Evolutionary conservation across 2,888 invertebrate genomes (phyloP), one percentile per base, ranked within the genome.

Genomic region (Lissocephala sabroskyi): DNA sequence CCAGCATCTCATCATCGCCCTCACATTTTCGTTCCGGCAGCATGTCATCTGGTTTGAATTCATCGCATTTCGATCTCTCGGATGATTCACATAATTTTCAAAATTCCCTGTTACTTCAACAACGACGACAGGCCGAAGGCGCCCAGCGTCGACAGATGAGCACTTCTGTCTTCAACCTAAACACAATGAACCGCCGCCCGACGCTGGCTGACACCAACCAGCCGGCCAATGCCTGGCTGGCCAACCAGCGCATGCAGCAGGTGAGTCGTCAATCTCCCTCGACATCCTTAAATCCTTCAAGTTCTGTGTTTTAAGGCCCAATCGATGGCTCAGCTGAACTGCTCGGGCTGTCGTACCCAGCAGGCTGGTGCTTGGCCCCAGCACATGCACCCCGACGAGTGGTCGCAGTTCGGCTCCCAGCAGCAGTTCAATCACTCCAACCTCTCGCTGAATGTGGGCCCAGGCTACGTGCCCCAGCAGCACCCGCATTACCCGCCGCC

Each of bases 291-390:
- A n/a, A n/a, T n/a, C n/a, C n/a, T n/a, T n/a, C n/a, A n/a, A 43
- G 23, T 28, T 45, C 28, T 29, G 30, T 17, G 35, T 28, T 14
- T 19, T n/a, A 47, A 91, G 91, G 89, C 91, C 0, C 91, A 91
- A 67, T 91, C 91, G 0, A 87, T 91, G 87, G 90, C 91, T 0
- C 91, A 91, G 42, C 76, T 92, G 5, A 89, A 88, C 71, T 89
- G 88, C 59, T 87, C 87, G 19, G 86, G 86, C 39, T 89, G 89
- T 58, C 86, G 84, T 62, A 79, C 79, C 18, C 76, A 65, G 44
- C 77, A 75, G 44, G 74, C 68, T 1, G 50, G 47, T 2, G 61
- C 46, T 11, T 70, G 76, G 75, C 18, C 61, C 14, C 56, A 56
- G 6, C 75, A 60, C 23, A 41, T 44, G 23, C 42, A 67, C 39